Conservation (phyloP, 2,888 invertebrate genomes). For the Agriopis leucophaearia region DNA sequence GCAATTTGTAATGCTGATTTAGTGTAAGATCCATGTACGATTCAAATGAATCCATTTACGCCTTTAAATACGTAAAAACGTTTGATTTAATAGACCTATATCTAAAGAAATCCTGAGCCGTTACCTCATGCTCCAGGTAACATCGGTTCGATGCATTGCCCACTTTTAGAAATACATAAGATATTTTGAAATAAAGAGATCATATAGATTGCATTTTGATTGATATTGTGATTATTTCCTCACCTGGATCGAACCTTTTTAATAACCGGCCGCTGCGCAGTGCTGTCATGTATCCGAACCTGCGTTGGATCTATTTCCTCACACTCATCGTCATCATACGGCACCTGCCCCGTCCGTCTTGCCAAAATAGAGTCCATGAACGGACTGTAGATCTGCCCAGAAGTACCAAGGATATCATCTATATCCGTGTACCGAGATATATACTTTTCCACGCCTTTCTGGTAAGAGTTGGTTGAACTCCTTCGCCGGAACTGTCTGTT, state of each 20-base stretch:
- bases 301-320: slow-evolving; percentile 92
- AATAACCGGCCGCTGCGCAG: slow-evolving; percentile 89
- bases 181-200: no score
- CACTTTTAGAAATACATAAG: no score
- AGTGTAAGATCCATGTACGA: background rate
- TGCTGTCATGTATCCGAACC: slow-evolving; percentile 93
- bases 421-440: slow-evolving; percentile 95
- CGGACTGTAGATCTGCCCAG: slow-evolving; percentile 87
- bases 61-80: background rate
- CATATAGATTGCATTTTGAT: background rate
- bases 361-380: slow-evolving; percentile 87
- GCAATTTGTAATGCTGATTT: background rate
- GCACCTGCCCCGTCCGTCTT: slow-evolving; percentile 71
- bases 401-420: slow-evolving; percentile 93
- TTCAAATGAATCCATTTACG: background rate
- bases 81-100: background rate
- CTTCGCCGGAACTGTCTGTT: slow-evolving; percentile 75
- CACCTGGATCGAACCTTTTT: slow-evolving; percentile 87
- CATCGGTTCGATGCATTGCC: no score
- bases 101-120: no score
- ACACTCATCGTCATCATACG: slow-evolving; percentile 83
- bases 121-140: no score
- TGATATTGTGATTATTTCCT: slow-evolving; percentile 44
- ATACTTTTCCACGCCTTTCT: slow-evolving; percentile 85
- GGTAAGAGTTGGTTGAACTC: slow-evolving; percentile 59